phyloP scores from a whole-genome alignment of 2,113 vertebrate species.

The Patagioenas fasciata region DNA sequence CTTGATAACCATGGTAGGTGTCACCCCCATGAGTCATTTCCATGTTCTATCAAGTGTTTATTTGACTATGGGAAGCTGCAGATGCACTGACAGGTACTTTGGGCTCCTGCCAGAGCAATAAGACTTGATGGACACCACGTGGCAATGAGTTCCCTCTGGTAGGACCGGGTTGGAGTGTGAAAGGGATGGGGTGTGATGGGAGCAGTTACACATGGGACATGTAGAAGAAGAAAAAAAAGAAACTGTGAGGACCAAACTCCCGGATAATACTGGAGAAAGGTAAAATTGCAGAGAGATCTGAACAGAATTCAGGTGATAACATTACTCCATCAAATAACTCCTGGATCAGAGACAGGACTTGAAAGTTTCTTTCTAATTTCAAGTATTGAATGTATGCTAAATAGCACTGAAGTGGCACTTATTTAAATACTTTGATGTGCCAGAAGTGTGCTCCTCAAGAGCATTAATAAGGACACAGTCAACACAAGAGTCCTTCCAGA shows the following conservation, averaged over 20 bases:
- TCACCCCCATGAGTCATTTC: neutral
- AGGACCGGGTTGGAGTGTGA: neutral
- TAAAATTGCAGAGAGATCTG: neutral
- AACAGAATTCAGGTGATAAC: neutral
- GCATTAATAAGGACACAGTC: neutral
- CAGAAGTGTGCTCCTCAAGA: neutral
- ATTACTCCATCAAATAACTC: neutral
- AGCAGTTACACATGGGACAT: neutral
- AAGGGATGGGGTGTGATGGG: neutral
- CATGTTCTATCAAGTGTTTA: neutral
- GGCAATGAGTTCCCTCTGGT: neutral
- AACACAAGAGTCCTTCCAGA: neutral
- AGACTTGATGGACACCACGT: neutral
- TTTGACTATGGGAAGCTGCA: neutral
- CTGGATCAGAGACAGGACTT: neutral
- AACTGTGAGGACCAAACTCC: neutral
- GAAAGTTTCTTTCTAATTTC: neutral
- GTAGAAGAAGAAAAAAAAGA: neutral
- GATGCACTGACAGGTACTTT: neutral
- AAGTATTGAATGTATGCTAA: neutral
- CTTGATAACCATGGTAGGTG: neutral
- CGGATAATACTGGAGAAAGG: neutral
- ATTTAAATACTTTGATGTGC: neutral
- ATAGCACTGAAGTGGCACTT: neutral
- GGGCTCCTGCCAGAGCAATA: neutral